These are phyloP conservation scores for Zaprionus taronus DNA, from an alignment of 1,140 invertebrate genomes.

Conservation along the genomic window DNA sequence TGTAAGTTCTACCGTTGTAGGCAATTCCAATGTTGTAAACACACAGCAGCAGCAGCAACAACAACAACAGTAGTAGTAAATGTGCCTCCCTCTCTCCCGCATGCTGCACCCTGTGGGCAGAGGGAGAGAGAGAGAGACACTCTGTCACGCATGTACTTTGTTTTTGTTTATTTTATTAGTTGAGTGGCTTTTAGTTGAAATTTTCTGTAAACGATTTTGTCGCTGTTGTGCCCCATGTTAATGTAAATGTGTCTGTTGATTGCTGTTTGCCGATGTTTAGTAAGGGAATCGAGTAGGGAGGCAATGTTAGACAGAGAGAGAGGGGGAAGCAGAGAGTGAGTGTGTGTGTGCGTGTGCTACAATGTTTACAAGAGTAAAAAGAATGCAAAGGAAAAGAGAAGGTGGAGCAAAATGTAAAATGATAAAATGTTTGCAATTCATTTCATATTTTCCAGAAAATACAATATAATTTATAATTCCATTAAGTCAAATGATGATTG, in stretches of 20 bases:
- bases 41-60: constrained; percentile 6
- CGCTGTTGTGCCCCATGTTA: constrained; percentile 26
- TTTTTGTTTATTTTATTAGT: constrained; percentile 72
- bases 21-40: constrained; percentile 5
- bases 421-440: background rate
- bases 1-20: constrained; percentile 57
- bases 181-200: constrained; percentile 64
- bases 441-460: background rate
- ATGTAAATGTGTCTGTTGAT: constrained; percentile 59
- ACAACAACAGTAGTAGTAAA: background rate
- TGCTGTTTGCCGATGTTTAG: constrained; percentile 17
- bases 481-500: no score
- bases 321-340: background rate
- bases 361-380: background rate
- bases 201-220: constrained; percentile 47
- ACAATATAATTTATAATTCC: no score
- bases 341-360: background rate
- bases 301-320: background rate
- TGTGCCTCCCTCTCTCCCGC: background rate
- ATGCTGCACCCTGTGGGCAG: constrained; percentile 5
- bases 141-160: constrained; percentile 43
- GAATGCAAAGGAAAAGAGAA: no score
- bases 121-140: background rate
- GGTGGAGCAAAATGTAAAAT: background rate
- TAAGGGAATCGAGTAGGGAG: background rate